These are phyloP conservation scores for Philaenus spumarius DNA, from an alignment of 1,140 invertebrate genomes.

Conservation along the genomic window DNA sequence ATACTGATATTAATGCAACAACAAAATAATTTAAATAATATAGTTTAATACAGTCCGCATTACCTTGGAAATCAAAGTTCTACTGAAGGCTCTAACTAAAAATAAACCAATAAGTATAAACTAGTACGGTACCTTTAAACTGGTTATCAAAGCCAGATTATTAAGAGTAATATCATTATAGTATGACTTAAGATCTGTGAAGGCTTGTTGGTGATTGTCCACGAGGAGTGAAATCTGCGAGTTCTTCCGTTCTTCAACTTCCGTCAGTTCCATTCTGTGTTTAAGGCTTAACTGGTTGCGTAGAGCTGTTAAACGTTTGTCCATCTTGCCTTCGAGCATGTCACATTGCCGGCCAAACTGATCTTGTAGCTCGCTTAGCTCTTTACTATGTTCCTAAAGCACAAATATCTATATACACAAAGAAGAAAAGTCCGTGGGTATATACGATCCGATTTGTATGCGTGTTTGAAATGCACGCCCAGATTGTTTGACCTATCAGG, in stretches of 20 bases:
- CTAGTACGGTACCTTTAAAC: conserved; percentile 56
- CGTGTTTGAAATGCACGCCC: no score
- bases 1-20: no score
- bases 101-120: no score
- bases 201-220: conserved; percentile 74
- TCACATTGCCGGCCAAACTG: conserved; percentile 66
- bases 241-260: conserved; percentile 87
- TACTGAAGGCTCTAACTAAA: no score
- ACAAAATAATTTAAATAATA: no score
- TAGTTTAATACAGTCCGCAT: no score
- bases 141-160: conserved; percentile 76
- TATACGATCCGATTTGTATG: no score
- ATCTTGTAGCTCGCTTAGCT: conserved; percentile 56
- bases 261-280: conserved; percentile 68
- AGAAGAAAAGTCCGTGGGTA: no score
- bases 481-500: no score
- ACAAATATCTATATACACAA: no score
- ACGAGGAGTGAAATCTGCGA: conserved; percentile 73
- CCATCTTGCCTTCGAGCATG: conserved; percentile 75
- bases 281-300: conserved; percentile 67
- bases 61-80: no score
- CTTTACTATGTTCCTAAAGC: conserved; percentile 46
- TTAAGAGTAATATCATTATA: conserved; percentile 91
- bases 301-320: conserved; percentile 65
- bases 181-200: conserved; percentile 85